Evolutionary conservation across 2,888 invertebrate genomes (phyloP).

Genomic region (Meiosimyza platycephala): DNA sequence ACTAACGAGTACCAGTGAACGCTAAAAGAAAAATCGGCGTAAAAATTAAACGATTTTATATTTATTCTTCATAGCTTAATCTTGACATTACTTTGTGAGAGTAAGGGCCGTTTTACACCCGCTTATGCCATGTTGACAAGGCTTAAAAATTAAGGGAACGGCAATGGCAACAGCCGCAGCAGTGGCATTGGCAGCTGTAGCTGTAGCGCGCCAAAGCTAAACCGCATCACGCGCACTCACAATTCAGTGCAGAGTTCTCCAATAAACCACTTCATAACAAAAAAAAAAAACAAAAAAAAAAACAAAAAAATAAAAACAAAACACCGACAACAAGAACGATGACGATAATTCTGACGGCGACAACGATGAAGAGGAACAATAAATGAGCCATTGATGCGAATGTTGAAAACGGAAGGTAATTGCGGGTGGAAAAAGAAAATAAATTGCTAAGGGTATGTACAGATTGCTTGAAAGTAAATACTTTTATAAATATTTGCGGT

Average conservation of each 20-base stretch:
- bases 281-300: conserved; percentile 1
- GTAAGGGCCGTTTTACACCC: background rate
- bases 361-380: too few species aligned
- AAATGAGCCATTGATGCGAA: too few species aligned
- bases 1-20: too few species aligned
- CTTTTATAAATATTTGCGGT: too few species aligned
- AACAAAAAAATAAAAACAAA: background rate
- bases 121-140: conserved; percentile 11
- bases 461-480: too few species aligned
- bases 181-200: too few species aligned
- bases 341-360: background rate
- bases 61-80: background rate
- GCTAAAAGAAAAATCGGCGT: background rate
- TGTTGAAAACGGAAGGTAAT: too few species aligned
- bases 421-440: too few species aligned
- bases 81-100: background rate
- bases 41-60: conserved; percentile 18
- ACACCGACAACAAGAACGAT: background rate
- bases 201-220: background rate
- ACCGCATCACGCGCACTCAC: conserved; percentile 36
- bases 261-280: background rate
- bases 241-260: conserved; percentile 30
- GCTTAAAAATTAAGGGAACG: conserved; percentile 8
- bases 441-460: too few species aligned
- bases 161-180: too few species aligned